These are phyloP conservation scores for Carabus problematicus DNA, from an alignment of 2,888 invertebrate species.

Conservation along the genomic window DNA sequence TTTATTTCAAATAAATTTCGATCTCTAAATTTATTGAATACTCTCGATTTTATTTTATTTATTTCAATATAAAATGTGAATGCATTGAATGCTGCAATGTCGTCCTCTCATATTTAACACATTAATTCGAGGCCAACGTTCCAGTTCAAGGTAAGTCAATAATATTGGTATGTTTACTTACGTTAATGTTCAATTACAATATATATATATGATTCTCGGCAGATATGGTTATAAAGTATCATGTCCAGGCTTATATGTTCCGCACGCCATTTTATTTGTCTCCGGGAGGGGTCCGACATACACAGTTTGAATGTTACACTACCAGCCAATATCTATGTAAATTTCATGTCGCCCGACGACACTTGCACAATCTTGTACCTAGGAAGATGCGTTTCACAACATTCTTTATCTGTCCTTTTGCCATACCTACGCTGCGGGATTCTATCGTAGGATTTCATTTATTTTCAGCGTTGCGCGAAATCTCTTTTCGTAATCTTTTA, in stretches of 20 bases:
- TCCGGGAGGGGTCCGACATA: conserved; percentile 33
- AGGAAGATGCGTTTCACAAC: conserved; percentile 38
- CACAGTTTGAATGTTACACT: conserved; percentile 33
- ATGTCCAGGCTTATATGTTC: background rate
- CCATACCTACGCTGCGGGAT: conserved; percentile 24
- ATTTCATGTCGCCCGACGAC: conserved; percentile 31
- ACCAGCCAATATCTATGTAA: conserved; percentile 41
- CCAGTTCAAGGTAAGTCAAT: background rate
- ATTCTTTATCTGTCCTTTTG: conserved; percentile 36
- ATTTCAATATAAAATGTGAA: too few relatives aligned
- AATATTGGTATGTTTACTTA: too few relatives aligned
- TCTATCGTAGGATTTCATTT: conserved; percentile 39
- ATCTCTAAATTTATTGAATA: too few relatives aligned
- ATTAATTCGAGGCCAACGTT: too few relatives aligned
- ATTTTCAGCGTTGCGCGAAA: conserved; percentile 32
- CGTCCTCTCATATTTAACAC: too few relatives aligned
- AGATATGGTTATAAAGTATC: conserved; percentile 4
- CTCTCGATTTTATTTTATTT: too few relatives aligned
- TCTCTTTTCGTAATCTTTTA: conserved; percentile 33
- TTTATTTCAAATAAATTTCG: too few relatives aligned
- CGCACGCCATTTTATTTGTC: conserved; percentile 30
- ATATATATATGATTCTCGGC: background rate
- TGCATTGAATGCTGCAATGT: too few relatives aligned
- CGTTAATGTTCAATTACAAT: too few relatives aligned
- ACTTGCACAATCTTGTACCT: conserved; percentile 39